A percentile compares a stretch with the other conserved stretches of the same genome.
These are phyloP conservation scores for Cynoglossus semilaevis DNA, from an alignment of 2,113 vertebrate genomes.

Conservation along the genomic window DNA sequence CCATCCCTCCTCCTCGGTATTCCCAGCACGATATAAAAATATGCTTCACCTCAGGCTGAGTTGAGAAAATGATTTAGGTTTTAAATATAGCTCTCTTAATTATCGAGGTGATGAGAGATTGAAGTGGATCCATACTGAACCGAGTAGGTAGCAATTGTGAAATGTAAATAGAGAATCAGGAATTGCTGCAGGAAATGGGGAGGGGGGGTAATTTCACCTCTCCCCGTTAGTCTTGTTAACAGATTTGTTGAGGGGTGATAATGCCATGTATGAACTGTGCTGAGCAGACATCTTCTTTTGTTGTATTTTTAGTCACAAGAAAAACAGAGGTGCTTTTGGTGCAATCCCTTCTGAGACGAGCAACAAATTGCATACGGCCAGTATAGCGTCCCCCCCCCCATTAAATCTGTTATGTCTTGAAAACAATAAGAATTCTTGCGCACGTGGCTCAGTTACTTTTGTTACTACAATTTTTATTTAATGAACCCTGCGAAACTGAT, in stretches of 20 bases:
- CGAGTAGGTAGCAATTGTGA: slow-evolving; percentile 12
- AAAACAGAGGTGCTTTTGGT: slow-evolving; percentile 34
- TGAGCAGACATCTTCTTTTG: slow-evolving; percentile 39
- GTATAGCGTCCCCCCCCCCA: no score
- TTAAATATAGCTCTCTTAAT: slow-evolving; percentile 32
- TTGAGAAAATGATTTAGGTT: slow-evolving; percentile 31
- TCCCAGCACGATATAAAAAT: slow-evolving; percentile 27
- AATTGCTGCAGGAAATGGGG: slow-evolving; percentile 23
- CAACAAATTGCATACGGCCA: slow-evolving; percentile 41
- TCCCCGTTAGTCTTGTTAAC: slow-evolving; percentile 25
- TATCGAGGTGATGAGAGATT: slow-evolving; percentile 27
- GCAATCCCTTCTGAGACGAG: slow-evolving; percentile 45
- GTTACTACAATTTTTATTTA: no score
- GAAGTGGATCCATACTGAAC: slow-evolving; percentile 14
- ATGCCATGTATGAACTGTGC: slow-evolving; percentile 14
- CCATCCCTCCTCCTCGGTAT: slow-evolving; percentile 33
- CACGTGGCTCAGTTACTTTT: no score
- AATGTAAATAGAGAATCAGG: slow-evolving; percentile 18
- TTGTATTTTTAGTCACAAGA: slow-evolving; percentile 31
- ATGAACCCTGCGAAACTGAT: no score
- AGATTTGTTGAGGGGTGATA: slow-evolving; percentile 8
- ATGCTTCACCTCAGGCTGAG: slow-evolving; percentile 33
- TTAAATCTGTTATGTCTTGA: no score
- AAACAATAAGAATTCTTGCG: no score
- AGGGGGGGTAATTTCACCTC: slow-evolving; percentile 17